phyloP scores from a whole-genome alignment of 2,888 invertebrate species.

The Drosophila melanocephala region DNA sequence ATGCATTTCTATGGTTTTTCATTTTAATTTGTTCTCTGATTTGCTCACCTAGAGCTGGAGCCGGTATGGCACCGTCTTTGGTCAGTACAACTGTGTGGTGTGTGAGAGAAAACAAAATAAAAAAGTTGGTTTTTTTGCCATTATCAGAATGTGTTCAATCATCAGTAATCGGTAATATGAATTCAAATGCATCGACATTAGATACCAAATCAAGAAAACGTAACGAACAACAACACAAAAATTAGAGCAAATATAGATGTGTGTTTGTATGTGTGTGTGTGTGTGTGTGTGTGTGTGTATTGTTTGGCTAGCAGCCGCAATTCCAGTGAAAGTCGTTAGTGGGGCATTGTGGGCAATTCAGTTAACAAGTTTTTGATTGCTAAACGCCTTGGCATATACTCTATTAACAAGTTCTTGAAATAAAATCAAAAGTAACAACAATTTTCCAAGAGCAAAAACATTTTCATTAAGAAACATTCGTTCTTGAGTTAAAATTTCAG shows the following conservation, averaged over 20 bases:
- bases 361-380: constrained; percentile 69
- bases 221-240: constrained; percentile 42
- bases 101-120: constrained; percentile 73
- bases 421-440: constrained; percentile 52
- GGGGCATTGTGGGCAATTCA: constrained; percentile 52
- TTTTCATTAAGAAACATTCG: constrained; percentile 77
- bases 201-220: constrained; percentile 37
- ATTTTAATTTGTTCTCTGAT: constrained; percentile 60
- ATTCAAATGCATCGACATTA: constrained; percentile 46
- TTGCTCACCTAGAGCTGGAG: constrained; percentile 86
- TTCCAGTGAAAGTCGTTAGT: constrained; percentile 49
- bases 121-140: constrained; percentile 44
- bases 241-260: constrained; percentile 8
- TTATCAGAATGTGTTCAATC: constrained; percentile 43
- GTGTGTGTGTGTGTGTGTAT: constrained; percentile 2
- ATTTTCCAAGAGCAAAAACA: constrained; percentile 56
- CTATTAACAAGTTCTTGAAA: constrained; percentile 54
- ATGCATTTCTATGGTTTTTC: constrained; percentile 35
- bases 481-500: constrained; percentile 55
- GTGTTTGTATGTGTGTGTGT: constrained; percentile 17
- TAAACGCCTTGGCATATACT: constrained; percentile 52
- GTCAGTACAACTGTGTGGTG: constrained; percentile 84
- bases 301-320: constrained; percentile 69
- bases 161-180: constrained; percentile 27
- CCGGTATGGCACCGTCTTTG: constrained; percentile 86